These are phyloP conservation scores for Tanypteryx hageni DNA, from an alignment of 2,888 invertebrate genomes.

Conservation along the genomic window DNA sequence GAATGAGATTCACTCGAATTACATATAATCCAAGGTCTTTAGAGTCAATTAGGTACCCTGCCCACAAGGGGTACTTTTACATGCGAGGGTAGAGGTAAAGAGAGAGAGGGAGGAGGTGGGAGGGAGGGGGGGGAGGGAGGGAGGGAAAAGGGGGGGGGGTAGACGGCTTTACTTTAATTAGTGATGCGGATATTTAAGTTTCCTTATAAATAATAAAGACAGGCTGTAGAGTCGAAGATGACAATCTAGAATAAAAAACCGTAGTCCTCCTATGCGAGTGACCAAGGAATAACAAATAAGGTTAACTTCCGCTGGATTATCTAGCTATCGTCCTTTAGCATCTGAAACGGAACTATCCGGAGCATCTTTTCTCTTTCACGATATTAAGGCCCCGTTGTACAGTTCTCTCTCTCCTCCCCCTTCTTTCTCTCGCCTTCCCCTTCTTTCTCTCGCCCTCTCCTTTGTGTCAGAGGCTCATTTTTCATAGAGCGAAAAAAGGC, in stretches of 20 bases:
- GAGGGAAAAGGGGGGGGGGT: background rate
- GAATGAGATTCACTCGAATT: slow-evolving; percentile 48
- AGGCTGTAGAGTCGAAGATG: background rate
- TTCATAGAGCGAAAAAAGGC: background rate
- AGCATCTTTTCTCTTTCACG: slow-evolving; percentile 19
- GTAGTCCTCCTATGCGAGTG: background rate
- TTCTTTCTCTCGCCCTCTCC: background rate
- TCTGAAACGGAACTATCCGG: slow-evolving; percentile 45
- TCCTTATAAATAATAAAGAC: slow-evolving; percentile 6
- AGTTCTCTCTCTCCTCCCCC: background rate
- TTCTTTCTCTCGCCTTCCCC: background rate
- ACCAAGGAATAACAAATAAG: slow-evolving; percentile 42
- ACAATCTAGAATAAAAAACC: background rate
- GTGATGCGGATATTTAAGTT: slow-evolving; percentile 1
- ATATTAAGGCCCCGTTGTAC: slow-evolving; percentile 31
- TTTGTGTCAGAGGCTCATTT: background rate
- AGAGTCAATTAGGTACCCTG: slow-evolving; percentile 34
- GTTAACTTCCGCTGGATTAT: slow-evolving; percentile 37
- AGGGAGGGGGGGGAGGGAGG: background rate
- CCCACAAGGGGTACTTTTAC: background rate
- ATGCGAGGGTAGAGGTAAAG: too few species aligned
- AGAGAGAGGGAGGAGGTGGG: background rate
- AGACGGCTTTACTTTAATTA: slow-evolving; percentile 6
- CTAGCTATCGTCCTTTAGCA: slow-evolving; percentile 11
- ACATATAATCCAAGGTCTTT: slow-evolving; percentile 37